Evolutionary conservation across 2,888 invertebrate genomes (phyloP).

Genomic region (Drosophila gaucha): DNA sequence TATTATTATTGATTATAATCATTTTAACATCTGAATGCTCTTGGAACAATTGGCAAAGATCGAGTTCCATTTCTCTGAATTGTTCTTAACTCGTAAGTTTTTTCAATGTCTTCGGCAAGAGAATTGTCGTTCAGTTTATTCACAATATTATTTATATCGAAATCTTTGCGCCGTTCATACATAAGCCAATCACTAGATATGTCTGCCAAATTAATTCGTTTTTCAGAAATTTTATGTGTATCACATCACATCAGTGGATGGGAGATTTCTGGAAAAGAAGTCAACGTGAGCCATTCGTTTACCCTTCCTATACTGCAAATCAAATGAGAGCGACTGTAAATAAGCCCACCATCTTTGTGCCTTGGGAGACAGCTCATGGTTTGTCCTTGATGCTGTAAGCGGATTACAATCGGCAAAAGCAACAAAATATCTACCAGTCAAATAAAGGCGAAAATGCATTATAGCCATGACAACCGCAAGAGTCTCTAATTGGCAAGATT

Average conservation of each 20-base stretch:
- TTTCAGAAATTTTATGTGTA: background rate
- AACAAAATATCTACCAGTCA: too few relatives aligned
- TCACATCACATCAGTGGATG: too few relatives aligned
- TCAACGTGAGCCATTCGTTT: background rate
- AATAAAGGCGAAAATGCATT: background rate
- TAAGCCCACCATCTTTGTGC: background rate
- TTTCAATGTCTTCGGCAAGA: background rate
- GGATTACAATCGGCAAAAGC: background rate
- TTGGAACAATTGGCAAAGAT: too few relatives aligned
- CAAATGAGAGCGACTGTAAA: background rate
- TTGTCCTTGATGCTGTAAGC: background rate
- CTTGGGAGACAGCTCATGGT: background rate
- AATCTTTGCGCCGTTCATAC: background rate
- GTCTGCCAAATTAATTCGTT: background rate
- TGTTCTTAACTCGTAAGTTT: background rate
- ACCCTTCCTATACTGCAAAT: background rate
- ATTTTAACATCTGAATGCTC: too few relatives aligned
- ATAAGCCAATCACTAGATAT: constrained; percentile 1
- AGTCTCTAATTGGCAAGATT: background rate
- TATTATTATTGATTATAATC: too few relatives aligned
- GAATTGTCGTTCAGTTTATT: background rate
- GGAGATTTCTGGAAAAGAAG: background rate
- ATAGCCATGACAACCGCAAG: constrained; percentile 1
- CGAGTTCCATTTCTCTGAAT: too few relatives aligned
- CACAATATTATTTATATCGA: background rate